Evolutionary conservation across 1,140 invertebrate genomes (phyloP).

Genomic region (Drosophila ambigua): DNA sequence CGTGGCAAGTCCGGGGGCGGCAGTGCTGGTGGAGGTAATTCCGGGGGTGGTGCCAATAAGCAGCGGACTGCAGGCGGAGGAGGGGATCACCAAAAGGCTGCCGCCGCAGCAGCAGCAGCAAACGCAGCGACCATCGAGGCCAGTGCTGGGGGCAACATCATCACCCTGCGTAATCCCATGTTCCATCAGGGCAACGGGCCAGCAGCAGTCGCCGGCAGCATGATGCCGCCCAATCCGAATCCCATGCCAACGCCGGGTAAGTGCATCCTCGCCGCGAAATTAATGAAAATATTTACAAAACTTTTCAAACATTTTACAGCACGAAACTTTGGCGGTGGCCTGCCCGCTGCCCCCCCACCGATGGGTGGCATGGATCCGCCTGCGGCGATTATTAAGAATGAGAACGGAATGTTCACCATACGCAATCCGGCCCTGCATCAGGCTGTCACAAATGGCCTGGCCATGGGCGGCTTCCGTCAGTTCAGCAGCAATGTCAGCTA

Average conservation of each 20-base stretch:
- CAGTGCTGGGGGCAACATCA: slow-evolving; percentile 86
- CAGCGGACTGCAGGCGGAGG: slow-evolving; percentile 23
- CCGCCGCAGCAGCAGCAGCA: slow-evolving; percentile 16
- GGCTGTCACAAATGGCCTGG: slow-evolving; percentile 76
- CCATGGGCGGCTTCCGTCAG: slow-evolving; percentile 74
- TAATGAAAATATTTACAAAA: background rate
- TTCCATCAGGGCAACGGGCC: slow-evolving; percentile 85
- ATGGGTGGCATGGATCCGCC: slow-evolving; percentile 78
- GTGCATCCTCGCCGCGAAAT: background rate
- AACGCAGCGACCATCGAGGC: slow-evolving; percentile 55
- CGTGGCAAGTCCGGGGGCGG: slow-evolving; percentile 84
- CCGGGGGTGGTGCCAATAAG: slow-evolving; percentile 28
- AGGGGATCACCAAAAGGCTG: slow-evolving; percentile 12
- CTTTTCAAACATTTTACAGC: slow-evolving; percentile 18
- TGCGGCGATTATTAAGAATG: slow-evolving; percentile 88
- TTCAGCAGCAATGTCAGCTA: slow-evolving; percentile 78
- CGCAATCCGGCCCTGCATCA: slow-evolving; percentile 87
- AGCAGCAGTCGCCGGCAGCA: slow-evolving; percentile 22
- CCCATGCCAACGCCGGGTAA: slow-evolving; percentile 60
- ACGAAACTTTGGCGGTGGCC: slow-evolving; percentile 42
- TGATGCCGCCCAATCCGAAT: slow-evolving; percentile 59
- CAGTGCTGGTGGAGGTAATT: slow-evolving; percentile 13
- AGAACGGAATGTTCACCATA: slow-evolving; percentile 92
- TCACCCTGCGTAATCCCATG: slow-evolving; percentile 90
- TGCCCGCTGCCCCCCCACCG: slow-evolving; percentile 56